These are phyloP conservation scores for Tor tambroides DNA, from an alignment of 2,113 vertebrate species.

Conservation along the genomic window DNA sequence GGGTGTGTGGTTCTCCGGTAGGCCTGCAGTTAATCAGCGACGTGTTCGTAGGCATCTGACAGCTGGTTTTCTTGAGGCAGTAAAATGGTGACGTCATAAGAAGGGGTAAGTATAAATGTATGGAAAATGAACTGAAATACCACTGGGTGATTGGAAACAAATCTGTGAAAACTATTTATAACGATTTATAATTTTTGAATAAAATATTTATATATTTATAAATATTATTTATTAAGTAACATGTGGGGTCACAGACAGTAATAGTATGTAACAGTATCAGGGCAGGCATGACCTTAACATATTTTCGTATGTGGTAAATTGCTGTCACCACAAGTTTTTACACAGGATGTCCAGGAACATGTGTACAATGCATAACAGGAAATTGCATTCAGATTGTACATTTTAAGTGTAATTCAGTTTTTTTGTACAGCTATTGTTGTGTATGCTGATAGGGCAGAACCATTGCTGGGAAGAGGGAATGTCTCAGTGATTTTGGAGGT, in stretches of 20 bases:
- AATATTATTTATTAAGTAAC: background rate
- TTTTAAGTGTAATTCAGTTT: background rate
- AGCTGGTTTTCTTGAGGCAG: background rate
- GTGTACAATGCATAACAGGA: constrained; percentile 10
- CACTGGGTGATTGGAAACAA: background rate
- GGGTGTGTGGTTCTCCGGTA: background rate
- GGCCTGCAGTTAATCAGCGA: background rate
- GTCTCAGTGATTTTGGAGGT: background rate
- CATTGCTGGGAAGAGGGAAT: constrained; percentile 7
- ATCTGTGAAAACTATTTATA: background rate
- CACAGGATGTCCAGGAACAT: background rate
- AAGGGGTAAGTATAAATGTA: background rate
- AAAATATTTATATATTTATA: background rate
- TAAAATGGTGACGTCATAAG: background rate
- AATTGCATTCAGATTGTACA: background rate
- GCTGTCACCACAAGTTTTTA: constrained; percentile 10
- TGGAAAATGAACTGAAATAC: background rate
- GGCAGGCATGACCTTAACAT: background rate
- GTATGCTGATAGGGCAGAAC: constrained; percentile 22
- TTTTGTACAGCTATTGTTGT: background rate
- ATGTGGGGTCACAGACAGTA: background rate
- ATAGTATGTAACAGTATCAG: background rate
- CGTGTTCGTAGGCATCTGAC: background rate
- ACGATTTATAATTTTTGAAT: too few relatives aligned
- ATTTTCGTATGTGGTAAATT: background rate